These are phyloP conservation scores for Glyptemys insculpta DNA, from an alignment of 2,797 vertebrate species.

Conservation along the genomic window DNA sequence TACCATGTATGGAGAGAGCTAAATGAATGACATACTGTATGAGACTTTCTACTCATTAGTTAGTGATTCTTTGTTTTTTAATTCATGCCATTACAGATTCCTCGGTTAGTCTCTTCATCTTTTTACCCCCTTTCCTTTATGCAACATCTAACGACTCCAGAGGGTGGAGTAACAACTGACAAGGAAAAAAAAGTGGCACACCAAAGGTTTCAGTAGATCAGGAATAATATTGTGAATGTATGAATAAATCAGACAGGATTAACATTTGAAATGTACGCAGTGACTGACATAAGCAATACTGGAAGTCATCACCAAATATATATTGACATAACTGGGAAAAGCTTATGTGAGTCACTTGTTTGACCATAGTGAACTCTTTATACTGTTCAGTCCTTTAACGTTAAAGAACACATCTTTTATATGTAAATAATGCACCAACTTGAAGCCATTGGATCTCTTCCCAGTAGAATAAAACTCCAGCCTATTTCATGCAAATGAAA, in stretches of 20 bases:
- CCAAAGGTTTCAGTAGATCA: neutral
- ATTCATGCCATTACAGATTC: conserved; percentile 45
- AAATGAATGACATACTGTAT: conserved; percentile 68
- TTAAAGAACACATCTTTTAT: conserved; percentile 46
- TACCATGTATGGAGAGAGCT: conserved; percentile 63
- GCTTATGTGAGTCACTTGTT: conserved; percentile 31
- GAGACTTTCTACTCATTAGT: conserved; percentile 68
- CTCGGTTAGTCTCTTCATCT: conserved; percentile 36
- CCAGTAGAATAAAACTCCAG: conserved; percentile 22
- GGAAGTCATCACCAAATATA: conserved; percentile 46
- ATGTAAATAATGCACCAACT: conserved; percentile 43
- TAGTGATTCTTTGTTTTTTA: conserved; percentile 33
- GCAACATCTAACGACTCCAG: neutral
- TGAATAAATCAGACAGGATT: conserved; percentile 35
- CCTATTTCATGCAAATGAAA: neutral
- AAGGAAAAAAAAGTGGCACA: neutral
- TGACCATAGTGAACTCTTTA: neutral
- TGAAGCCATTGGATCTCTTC: conserved; percentile 23
- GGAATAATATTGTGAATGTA: neutral
- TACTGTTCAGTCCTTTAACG: neutral
- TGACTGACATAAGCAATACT: conserved; percentile 31
- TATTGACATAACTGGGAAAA: conserved; percentile 48
- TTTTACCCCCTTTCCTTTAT: conserved; percentile 9
- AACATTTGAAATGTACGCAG: conserved; percentile 15
- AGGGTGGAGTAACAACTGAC: neutral